Evolutionary conservation across 2,113 vertebrate genomes (phyloP).

Genomic region (Stigmatopora argus): DNA sequence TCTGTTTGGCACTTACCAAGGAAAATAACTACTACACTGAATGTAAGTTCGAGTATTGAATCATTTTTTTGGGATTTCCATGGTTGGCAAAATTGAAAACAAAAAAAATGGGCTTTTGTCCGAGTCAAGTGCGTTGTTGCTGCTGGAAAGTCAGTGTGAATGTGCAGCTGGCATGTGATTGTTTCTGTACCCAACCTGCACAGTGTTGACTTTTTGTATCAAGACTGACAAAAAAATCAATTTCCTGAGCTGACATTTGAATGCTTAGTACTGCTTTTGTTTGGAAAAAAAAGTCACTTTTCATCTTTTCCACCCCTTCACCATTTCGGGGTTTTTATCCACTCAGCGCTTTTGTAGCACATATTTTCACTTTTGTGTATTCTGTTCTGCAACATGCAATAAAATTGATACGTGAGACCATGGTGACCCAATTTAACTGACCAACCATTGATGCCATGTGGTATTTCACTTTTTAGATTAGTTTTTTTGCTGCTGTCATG

Average conservation of each 20-base stretch:
- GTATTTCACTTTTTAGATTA: conserved; percentile 34
- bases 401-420: conserved; percentile 80
- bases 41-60: conserved; percentile 37
- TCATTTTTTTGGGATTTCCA: conserved; percentile 11
- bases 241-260: conserved; percentile 28
- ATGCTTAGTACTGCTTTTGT: conserved; percentile 33
- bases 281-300: conserved; percentile 18
- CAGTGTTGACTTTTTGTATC: conserved; percentile 29
- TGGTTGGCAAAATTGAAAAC: conserved; percentile 1
- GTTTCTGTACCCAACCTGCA: conserved; percentile 24
- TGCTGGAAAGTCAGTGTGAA: conserved; percentile 34
- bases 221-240: neutral
- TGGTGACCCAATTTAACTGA: neutral
- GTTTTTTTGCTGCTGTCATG: conserved; percentile 4
- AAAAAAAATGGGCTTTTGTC: conserved; percentile 4
- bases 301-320: neutral
- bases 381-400: conserved; percentile 90
- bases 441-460: neutral
- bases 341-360: conserved; percentile 53
- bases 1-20: conserved; percentile 10
- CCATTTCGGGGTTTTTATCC: neutral
- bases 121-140: conserved; percentile 9
- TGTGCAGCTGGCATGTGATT: conserved; percentile 39
- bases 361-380: conserved; percentile 80
- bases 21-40: conserved; percentile 26